Evolutionary conservation across 2,888 invertebrate species (phyloP), one percentile per base, ranked within the genome.

Genomic region (Athrips mouffetella): DNA sequence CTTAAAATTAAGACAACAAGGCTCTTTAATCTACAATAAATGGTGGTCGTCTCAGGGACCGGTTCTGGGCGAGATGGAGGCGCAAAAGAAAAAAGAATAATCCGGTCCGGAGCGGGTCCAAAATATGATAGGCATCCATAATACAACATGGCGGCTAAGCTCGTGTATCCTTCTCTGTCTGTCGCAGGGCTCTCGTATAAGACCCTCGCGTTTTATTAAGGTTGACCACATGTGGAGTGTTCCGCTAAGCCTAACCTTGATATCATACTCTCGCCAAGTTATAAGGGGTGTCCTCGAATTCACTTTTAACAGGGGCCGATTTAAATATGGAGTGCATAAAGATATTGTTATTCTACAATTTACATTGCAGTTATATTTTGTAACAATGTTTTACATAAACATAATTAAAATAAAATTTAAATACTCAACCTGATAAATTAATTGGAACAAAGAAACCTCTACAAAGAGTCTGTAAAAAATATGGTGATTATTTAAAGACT

Each of bases 1-100:
- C 81, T 89, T 84, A 87, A 88, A 89, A 89, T 89, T 88, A 88
- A 89, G 89, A 89, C 89, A 89, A 89, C 88, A 88, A 87, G 82
- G 78, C 86, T 87, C 82, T 88, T 89, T 89, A 89, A 89, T 89
- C 88, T 88, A 87, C 85, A 87, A 88, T 88, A 88, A 87, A 88
- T 87, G 87, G 81, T 80, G 78, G 84, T 80, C 84, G 83, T 79
- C 84, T 79, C 76, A 73, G 73, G 78, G 83, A 88, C 86, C 87
- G 86, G 87, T 87, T 87, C 61, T 67, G 60, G 75, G 51, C 53
- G 64, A 82, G 85, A 80, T 77, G 81, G 78, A 83, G 83, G 82
- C 80, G 81, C 76, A 83, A 85, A 81, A 74, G 69, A 75, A 76
- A 85, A 87, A 85, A 82, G 76, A 83, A 83, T 84, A 86, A 86